These are phyloP conservation scores for Pseudochaenichthys georgianus DNA, from an alignment of 2,797 vertebrate species.

Conservation along the genomic window DNA sequence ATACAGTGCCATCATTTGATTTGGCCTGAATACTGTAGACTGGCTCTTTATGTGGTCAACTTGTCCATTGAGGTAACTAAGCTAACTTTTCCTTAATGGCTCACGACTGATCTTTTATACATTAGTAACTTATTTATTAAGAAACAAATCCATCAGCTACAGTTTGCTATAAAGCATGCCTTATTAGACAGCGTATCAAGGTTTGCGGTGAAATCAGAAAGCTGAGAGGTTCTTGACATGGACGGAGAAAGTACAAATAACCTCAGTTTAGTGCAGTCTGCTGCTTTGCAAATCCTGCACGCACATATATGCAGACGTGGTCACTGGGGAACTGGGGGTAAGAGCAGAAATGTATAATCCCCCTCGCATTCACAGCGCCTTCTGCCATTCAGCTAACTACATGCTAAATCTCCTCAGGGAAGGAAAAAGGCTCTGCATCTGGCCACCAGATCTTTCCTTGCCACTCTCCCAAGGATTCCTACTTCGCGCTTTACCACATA, in stretches of 20 bases:
- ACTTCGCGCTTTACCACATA: constrained; percentile 74
- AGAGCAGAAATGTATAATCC: constrained; percentile 71
- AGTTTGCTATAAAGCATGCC: neutral
- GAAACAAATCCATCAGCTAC: neutral
- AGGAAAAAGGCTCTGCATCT: constrained; percentile 79
- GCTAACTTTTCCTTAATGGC: neutral
- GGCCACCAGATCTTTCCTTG: constrained; percentile 83
- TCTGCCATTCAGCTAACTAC: constrained; percentile 71
- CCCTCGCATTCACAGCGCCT: constrained; percentile 68
- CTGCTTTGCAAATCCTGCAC: constrained; percentile 37
- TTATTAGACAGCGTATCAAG: neutral
- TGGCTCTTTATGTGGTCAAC: too few species aligned
- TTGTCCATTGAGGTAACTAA: neutral
- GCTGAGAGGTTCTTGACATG: constrained; percentile 28
- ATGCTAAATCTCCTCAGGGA: constrained; percentile 75
- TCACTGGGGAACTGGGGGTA: constrained; percentile 56
- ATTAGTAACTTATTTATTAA: neutral
- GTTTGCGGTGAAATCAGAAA: constrained; percentile 1
- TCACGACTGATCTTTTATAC: neutral
- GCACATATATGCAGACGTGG: constrained; percentile 44
- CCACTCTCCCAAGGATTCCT: constrained; percentile 75
- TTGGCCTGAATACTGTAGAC: too few species aligned
- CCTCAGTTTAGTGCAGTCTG: constrained; percentile 22
- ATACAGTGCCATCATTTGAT: too few species aligned
- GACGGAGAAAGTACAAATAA: constrained; percentile 27